phyloP scores from a whole-genome alignment of 2,888 invertebrate genomes.

The Erannis defoliaria region DNA sequence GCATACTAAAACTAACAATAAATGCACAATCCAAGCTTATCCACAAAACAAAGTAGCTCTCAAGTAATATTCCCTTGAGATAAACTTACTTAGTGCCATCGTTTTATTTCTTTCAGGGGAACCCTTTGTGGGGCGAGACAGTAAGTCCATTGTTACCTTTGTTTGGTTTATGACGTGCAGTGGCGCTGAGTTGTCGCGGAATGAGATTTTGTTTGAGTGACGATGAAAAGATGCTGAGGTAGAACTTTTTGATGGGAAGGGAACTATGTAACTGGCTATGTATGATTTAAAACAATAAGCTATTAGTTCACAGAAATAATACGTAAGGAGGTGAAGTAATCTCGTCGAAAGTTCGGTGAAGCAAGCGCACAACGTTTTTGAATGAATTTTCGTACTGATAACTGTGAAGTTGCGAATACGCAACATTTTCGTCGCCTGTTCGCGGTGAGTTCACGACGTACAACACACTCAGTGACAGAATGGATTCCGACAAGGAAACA shows the following conservation, averaged over 20 bases:
- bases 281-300: background rate
- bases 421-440: no score
- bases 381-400: no score
- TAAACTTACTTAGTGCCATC: constrained; percentile 41
- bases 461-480: no score
- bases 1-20: constrained; percentile 3
- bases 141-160: constrained; percentile 67
- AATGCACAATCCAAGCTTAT: constrained; percentile 21
- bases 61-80: constrained; percentile 42
- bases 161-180: constrained; percentile 67
- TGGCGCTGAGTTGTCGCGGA: constrained; percentile 50
- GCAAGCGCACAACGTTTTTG: no score
- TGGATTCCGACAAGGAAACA: no score
- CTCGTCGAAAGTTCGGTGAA: no score
- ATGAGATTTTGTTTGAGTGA: constrained; percentile 39
- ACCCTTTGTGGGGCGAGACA: constrained; percentile 56
- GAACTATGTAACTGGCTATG: background rate
- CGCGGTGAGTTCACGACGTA: no score
- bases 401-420: no score
- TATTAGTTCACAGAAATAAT: no score
- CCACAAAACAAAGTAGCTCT: constrained; percentile 37
- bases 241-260: constrained; percentile 7
- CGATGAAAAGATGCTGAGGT: constrained; percentile 14
- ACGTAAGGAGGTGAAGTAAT: no score
- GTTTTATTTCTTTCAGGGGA: constrained; percentile 54